phyloP scores from a whole-genome alignment of 2,888 invertebrate genomes.

The Zaprionus bogoriensis region DNA sequence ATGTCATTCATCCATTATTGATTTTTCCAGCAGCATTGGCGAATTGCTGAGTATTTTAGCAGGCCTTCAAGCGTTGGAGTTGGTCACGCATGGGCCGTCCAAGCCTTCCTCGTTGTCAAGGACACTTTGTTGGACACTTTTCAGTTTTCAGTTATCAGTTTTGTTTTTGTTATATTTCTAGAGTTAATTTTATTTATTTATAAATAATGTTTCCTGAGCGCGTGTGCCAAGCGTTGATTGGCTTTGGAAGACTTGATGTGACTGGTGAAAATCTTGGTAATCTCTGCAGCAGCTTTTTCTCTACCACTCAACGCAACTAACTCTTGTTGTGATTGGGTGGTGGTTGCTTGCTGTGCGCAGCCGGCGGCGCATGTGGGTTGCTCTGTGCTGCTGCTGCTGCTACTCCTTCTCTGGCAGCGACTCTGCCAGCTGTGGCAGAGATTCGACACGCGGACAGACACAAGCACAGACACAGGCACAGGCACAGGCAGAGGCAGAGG shows the following conservation, averaged over 20 bases:
- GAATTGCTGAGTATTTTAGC: not conserved
- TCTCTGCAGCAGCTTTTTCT: slow-evolving; percentile 72
- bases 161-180: slow-evolving; percentile 15
- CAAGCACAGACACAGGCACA: too few relatives aligned
- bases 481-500: not conserved
- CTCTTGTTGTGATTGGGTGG: slow-evolving; percentile 50
- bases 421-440: slow-evolving; percentile 21
- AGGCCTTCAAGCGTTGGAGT: not conserved
- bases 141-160: slow-evolving; percentile 3
- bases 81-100: not conserved
- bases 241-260: slow-evolving; percentile 80
- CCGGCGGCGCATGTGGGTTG: slow-evolving; percentile 43
- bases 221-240: slow-evolving; percentile 47
- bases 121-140: slow-evolving; percentile 12
- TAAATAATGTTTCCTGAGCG: slow-evolving; percentile 52
- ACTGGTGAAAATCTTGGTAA: slow-evolving; percentile 66
- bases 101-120: slow-evolving; percentile 25
- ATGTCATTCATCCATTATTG: slow-evolving; percentile 45
- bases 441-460: slow-evolving; percentile 46
- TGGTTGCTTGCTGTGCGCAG: slow-evolving; percentile 51
- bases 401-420: not conserved
- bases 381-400: not conserved
- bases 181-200: slow-evolving; percentile 18
- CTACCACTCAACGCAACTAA: slow-evolving; percentile 29
- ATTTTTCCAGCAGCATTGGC: slow-evolving; percentile 66